A percentile compares a stretch with the other conserved stretches of the same genome.
phyloP scores from a whole-genome alignment of 2,888 invertebrate species.

The Rotaria sp. region DNA sequence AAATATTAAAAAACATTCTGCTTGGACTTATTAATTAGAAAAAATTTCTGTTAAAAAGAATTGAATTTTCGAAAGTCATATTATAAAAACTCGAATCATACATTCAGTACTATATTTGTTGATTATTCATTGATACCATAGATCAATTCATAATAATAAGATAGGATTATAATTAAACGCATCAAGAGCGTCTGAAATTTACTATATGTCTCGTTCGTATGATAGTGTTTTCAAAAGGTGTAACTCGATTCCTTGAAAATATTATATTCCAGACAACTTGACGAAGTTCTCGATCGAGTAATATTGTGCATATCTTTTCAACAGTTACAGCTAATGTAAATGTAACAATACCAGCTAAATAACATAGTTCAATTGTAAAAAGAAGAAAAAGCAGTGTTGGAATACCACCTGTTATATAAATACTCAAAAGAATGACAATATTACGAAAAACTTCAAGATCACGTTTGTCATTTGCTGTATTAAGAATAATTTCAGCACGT shows the following conservation, averaged over 20 bases:
- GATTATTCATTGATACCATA: no score
- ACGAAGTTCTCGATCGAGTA: conserved; percentile 1
- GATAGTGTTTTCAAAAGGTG: neutral
- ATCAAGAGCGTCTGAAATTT: no score
- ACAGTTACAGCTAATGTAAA: neutral
- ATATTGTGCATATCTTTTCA: neutral
- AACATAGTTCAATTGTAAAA: neutral
- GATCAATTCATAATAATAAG: no score
- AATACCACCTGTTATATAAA: neutral
- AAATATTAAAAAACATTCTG: no score
- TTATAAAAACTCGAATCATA: no score
- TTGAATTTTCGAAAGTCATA: no score
- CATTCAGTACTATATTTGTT: no score
- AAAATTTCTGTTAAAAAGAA: no score
- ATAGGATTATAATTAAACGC: no score
- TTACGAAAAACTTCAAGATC: conserved; percentile 22
- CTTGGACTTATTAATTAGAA: no score
- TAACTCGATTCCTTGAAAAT: neutral
- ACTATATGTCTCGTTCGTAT: neutral
- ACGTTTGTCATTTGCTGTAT: neutral
- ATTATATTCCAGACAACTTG: neutral
- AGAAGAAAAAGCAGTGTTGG: neutral
- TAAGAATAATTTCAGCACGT: neutral
- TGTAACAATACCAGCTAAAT: neutral
- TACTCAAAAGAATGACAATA: neutral